A percentile compares a stretch with the other conserved stretches of the same genome.
Conservation (phyloP, 2,888 invertebrate genomes). For the Leucania comma region DNA sequence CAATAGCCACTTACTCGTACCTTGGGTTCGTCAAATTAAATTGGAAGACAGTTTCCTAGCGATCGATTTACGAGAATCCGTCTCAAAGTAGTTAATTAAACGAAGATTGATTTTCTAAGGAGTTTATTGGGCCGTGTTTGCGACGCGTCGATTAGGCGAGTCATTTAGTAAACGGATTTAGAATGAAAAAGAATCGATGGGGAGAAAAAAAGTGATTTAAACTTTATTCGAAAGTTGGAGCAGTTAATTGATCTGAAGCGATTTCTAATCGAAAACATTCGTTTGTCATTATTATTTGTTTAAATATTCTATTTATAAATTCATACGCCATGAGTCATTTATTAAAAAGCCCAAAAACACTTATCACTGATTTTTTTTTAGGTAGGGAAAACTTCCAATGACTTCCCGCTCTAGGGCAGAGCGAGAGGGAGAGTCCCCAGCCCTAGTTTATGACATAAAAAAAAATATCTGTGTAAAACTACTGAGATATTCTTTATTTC, state of each 20-base stretch:
- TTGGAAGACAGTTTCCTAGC: constrained; percentile 51
- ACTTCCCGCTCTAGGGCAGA: no score
- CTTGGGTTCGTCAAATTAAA: constrained; percentile 64
- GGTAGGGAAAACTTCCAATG: no score
- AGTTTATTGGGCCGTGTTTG: constrained; percentile 63
- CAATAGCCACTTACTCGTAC: constrained; percentile 40
- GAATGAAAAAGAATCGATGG: constrained; percentile 41
- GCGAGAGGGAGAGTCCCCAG: no score
- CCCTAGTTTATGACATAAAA: no score
- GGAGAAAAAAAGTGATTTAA: constrained; percentile 15
- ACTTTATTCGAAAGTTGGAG: constrained; percentile 22
- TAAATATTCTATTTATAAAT: background rate
- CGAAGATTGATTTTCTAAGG: constrained; percentile 67
- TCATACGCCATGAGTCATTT: background rate
- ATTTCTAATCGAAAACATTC: constrained; percentile 1
- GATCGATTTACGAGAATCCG: constrained; percentile 63
- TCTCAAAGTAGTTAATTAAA: constrained; percentile 68
- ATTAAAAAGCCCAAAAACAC: background rate
- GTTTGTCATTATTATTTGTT: background rate
- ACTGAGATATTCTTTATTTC: no score
- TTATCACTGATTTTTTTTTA: no score
- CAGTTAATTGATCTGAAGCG: constrained; percentile 19
- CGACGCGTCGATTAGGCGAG: constrained; percentile 51
- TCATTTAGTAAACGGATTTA: constrained; percentile 52
- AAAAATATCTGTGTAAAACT: no score